Percentiles rank a stretch among this genome's conserved stretches.
Evolutionary conservation across 2,888 invertebrate genomes (phyloP).

Genomic region (Rotaria macrura): DNA sequence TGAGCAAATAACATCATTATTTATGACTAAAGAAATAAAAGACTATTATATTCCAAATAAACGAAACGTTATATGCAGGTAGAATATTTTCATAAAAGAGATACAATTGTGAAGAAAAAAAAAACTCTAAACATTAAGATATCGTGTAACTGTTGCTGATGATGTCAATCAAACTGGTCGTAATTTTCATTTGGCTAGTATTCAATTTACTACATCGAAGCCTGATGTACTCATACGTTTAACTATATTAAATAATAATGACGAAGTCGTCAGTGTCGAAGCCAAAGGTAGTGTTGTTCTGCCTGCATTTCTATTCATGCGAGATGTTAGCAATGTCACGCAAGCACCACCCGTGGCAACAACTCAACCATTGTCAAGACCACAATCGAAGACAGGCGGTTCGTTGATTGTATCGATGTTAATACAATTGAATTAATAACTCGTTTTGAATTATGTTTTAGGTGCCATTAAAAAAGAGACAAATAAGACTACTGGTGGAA

Average conservation of each 20-base stretch:
- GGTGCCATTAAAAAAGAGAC: not conserved
- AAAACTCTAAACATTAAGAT: not conserved
- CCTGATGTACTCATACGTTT: constrained; percentile 46
- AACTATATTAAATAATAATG: constrained; percentile 42
- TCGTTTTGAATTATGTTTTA: not conserved
- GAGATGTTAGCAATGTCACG: not conserved
- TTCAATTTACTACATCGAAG: constrained; percentile 47
- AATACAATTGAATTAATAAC: not conserved
- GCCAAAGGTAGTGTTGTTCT: constrained; percentile 47
- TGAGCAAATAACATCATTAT: constrained; percentile 41
- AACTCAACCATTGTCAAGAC: not conserved
- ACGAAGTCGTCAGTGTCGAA: constrained; percentile 41
- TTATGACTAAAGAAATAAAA: constrained; percentile 42
- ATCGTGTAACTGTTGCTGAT: constrained; percentile 26
- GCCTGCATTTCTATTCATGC: constrained; percentile 45
- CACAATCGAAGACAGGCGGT: constrained; percentile 26
- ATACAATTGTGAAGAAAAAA: not conserved
- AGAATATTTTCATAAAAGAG: not conserved
- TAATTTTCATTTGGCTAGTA: constrained; percentile 42
- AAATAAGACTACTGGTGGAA: not conserved
- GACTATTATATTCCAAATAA: constrained; percentile 49
- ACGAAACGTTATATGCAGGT: constrained; percentile 45
- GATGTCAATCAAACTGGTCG: constrained; percentile 16
- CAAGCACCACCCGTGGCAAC: not conserved
- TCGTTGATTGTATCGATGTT: no score